Base-by-base conservation (phyloP, 2,888 invertebrate genomes). In the Dusona sp. region DNA sequence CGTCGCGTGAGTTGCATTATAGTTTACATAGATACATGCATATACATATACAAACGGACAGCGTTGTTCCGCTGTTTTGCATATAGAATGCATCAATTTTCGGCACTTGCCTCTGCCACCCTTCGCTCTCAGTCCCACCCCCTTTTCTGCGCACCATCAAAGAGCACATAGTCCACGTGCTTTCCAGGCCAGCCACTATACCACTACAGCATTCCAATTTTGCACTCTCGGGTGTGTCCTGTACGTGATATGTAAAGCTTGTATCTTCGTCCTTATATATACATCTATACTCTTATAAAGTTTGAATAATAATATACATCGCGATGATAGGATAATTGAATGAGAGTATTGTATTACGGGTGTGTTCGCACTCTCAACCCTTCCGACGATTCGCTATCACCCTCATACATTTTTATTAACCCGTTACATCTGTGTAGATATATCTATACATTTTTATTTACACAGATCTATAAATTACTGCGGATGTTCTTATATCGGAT, bases 61-160 rank as follows among this genome's bases (percentile, higher is more conserved):
- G 67, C 67, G 91, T 90, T 90, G 90, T 92, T 91, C 90, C 89
- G 90, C 92, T 92, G 89, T 90, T 93, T 93, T 93, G 93, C 93
- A 92, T 93, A 92, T 91, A 90, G 90, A 93, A 92, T 91, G 90
- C 93, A 93, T 93, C 92, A 92, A 94, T 94, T 93, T 92, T 91
- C 91, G 90, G 89, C 91, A 90, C 91, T 91, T 91, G 90, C 89
- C 87, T 84, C 87, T 79, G 79, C 85, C 81, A 87, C 79, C 84
- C 86, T 88, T 85, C 82, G 65, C 74, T 68, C 54, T 77, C 22
- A 61, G 36, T 64, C 84, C 64, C 77, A 77, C 81, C 64, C 67
- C 80, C 80, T 75, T 73, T 72, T 79, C 57, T 72, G 74, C 45
- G 51, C 64, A 67, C 82, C 25, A 36, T 61, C 77, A 73, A 79